These are phyloP conservation scores for Myotis findleyi DNA, from an alignment of 2,797 vertebrate genomes.

Conservation along the genomic window DNA sequence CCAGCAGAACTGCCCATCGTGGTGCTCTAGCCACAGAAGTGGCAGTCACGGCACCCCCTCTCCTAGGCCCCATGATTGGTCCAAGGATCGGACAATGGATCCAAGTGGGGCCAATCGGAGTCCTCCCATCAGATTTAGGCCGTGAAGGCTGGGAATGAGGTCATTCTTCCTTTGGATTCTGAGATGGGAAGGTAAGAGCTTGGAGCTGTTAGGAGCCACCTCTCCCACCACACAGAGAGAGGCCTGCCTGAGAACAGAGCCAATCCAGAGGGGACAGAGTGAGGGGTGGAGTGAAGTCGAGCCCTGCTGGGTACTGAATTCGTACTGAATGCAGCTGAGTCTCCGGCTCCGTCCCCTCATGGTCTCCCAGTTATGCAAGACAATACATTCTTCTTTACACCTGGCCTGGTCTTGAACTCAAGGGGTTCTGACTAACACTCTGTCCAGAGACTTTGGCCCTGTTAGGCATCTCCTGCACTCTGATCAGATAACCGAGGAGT, in stretches of 20 bases:
- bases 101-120: fast-evolving
- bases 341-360: neutral
- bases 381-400: neutral
- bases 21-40: neutral
- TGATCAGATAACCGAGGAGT: neutral
- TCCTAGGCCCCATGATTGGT: neutral
- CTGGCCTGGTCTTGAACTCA: neutral
- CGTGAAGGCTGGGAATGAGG: neutral
- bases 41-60: neutral
- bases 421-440: neutral
- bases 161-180: neutral
- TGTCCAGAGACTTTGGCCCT: neutral
- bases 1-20: fast-evolving
- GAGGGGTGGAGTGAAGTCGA: neutral
- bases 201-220: neutral
- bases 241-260: neutral
- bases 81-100: neutral
- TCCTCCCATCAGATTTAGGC: neutral
- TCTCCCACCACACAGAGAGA: neutral
- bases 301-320: neutral
- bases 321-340: neutral
- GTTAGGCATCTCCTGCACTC: neutral
- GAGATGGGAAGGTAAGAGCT: neutral
- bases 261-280: neutral
- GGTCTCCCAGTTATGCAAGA: neutral